Base-by-base conservation (phyloP, 2,888 invertebrate species). In the Lagria hirta region DNA sequence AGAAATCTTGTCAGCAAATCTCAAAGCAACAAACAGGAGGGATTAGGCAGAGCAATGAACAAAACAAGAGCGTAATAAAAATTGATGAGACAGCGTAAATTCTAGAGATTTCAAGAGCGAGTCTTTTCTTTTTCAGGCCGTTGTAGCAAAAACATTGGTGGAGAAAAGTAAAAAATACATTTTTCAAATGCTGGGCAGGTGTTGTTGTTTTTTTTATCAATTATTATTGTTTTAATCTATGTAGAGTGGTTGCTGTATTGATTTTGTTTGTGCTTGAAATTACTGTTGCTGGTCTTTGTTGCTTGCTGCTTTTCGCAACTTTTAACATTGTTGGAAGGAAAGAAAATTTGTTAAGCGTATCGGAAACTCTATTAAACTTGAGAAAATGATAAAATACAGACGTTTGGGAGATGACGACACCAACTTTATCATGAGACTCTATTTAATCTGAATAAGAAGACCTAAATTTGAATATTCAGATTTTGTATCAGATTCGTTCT, bases 41-140 rank as follows among this genome's bases (percentile, higher is more conserved):
- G 49, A 48, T 54, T 51, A 48, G 41, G 23, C 33, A 18, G 45
- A 40, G 46, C 49, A 45, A 48, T 48, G 50, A 38, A 42, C 48
- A 49, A 48, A 52, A 54, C 46, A 50, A 43, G 44, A 47, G 16
- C 27, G 21, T 52, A 55, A 55, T 51, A 49, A 38, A 46, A 47
- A 53, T 42, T 45, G 49, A 55, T 55, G 52, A 43, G 53, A 51
- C 53, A 49, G 44, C 26, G 45, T 16, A 43, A 48, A 41, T 22
- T n/a, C 24, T 26, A 35, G 30, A 41, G 10, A 13, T 18, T 6
- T n/a, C 36, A 22, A 18, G 20, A n/a, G n/a, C n/a, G n/a, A n/a
- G n/a, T n/a, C n/a, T n/a, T n/a, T n/a, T n/a, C n/a, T n/a, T n/a
- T n/a, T n/a, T n/a, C n/a, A n/a, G n/a, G n/a, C n/a, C n/a, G n/a